Evolutionary conservation across 2,888 invertebrate genomes (phyloP).

Genomic region (Catocala sponsa): DNA sequence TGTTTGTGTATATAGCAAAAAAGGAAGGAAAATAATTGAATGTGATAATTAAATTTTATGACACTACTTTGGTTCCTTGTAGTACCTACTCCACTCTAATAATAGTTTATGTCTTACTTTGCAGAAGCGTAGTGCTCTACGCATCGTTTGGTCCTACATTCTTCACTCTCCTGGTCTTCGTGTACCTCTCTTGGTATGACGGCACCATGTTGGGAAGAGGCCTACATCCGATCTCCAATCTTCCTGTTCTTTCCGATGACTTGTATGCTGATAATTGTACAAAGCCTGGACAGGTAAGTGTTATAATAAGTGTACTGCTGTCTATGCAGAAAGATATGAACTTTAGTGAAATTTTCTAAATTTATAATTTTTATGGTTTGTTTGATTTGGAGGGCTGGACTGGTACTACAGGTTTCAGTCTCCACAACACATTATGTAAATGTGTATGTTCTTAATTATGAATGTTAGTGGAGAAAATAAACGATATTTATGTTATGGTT

Average conservation of each 20-base stretch:
- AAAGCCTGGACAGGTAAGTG: slow-evolving; percentile 82
- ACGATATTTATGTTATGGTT: no score
- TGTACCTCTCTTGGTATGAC: slow-evolving; percentile 92
- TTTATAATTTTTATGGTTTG: no score
- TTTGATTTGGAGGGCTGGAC: no score
- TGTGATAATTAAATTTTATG: no score
- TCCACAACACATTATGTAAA: no score
- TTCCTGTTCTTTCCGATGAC: slow-evolving; percentile 69
- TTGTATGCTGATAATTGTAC: slow-evolving; percentile 85
- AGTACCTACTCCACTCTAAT: not conserved
- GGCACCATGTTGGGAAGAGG: slow-evolving; percentile 71
- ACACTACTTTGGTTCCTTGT: not conserved
- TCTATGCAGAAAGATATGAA: no score
- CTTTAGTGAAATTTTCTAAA: no score
- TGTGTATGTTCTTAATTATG: no score
- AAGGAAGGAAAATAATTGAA: no score
- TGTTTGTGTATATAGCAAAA: no score
- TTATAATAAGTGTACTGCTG: not conserved
- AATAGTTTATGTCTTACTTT: slow-evolving; percentile 8
- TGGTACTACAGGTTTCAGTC: no score
- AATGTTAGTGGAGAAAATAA: no score
- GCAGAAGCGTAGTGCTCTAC: slow-evolving; percentile 91
- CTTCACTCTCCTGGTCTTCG: slow-evolving; percentile 90
- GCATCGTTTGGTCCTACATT: slow-evolving; percentile 92
- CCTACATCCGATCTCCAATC: slow-evolving; percentile 74